Evolutionary conservation across 2,113 vertebrate genomes (phyloP).

Genomic region (Helogale parvula): DNA sequence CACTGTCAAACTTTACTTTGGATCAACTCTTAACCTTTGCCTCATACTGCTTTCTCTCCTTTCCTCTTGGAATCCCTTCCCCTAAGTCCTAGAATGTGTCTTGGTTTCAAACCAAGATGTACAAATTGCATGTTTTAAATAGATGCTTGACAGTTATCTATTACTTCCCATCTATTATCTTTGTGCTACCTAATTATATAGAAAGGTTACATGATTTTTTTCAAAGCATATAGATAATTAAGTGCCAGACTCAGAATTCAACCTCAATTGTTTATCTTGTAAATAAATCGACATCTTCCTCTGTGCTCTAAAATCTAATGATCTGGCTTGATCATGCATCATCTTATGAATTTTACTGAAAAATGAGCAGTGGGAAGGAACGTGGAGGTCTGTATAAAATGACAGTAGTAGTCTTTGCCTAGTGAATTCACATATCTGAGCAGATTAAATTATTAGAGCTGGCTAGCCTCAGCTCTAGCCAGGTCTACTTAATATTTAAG

Average conservation of each 20-base stretch:
- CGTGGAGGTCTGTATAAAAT: conserved; percentile 22
- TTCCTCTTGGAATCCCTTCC: neutral
- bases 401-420: neutral
- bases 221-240: conserved; percentile 71
- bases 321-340: conserved; percentile 58
- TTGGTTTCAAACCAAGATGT: conserved; percentile 42
- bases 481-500: conserved; percentile 26
- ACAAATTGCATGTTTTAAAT: neutral
- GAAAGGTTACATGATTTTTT: conserved; percentile 61
- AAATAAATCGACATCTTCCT: conserved; percentile 66
- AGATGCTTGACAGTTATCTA: conserved; percentile 61
- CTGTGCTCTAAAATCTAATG: conserved; percentile 62
- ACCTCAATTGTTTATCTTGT: conserved; percentile 68
- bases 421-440: conserved; percentile 42
- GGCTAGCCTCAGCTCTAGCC: neutral
- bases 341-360: conserved; percentile 58
- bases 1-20: neutral
- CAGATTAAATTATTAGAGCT: neutral
- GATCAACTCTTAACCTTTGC: neutral
- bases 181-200: conserved; percentile 57
- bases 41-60: neutral
- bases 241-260: conserved; percentile 70
- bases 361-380: conserved; percentile 47
- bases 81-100: neutral
- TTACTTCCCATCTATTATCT: neutral